A percentile compares a stretch with the other conserved stretches of the same genome.
Evolutionary conservation across 2,888 invertebrate genomes (phyloP).

Genomic region (Fissipunctia ypsillon): DNA sequence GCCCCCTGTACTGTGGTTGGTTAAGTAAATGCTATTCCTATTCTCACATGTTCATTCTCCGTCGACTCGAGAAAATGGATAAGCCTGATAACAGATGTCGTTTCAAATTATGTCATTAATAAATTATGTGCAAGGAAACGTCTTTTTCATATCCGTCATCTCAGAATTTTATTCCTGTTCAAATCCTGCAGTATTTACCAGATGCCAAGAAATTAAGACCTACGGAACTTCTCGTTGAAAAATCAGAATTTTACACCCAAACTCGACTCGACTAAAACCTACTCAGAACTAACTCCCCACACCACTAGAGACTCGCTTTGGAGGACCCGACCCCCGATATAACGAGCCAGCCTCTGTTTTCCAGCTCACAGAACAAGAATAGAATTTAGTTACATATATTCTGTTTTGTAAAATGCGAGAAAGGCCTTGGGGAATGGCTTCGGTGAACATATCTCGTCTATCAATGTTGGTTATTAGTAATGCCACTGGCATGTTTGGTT

Average conservation of each 20-base stretch:
- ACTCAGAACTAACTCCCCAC: constrained; percentile 15
- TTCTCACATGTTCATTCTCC: background rate
- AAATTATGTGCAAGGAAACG: background rate
- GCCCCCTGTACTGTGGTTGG: background rate
- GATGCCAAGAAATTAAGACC: background rate
- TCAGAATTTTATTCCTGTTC: background rate
- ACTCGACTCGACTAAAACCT: constrained; percentile 42
- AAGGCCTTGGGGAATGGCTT: constrained; percentile 61
- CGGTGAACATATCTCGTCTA: constrained; percentile 65
- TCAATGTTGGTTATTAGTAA: constrained; percentile 68
- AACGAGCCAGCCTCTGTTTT: constrained; percentile 75
- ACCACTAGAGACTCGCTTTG: constrained; percentile 54
- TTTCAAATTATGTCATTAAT: background rate
- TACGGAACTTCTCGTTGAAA: background rate
- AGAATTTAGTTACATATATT: constrained; percentile 81
- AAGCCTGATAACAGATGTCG: background rate
- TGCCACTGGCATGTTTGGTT: constrained; percentile 59
- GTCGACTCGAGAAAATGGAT: background rate
- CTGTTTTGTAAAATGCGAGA: constrained; percentile 76
- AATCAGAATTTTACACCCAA: background rate
- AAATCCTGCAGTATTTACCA: background rate
- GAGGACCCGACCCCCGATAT: constrained; percentile 59
- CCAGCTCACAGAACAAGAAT: constrained; percentile 79
- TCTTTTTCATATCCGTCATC: background rate
- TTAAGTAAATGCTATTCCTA: background rate